Evolutionary conservation across 2,888 invertebrate genomes (phyloP).

Genomic region (Galeopsomyia nigrocyanea): DNA sequence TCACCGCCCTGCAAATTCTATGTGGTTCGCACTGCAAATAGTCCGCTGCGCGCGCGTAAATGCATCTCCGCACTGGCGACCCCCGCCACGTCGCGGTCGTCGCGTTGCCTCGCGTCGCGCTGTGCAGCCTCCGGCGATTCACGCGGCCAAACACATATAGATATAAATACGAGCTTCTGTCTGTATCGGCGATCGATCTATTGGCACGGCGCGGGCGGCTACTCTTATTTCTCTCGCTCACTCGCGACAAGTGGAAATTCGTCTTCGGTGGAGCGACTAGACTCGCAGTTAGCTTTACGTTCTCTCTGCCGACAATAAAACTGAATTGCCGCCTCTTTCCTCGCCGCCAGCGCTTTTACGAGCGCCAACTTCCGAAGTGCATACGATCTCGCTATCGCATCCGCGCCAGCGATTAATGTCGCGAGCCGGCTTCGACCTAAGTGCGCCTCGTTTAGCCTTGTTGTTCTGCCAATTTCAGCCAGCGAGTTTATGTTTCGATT

Average conservation of each 20-base stretch:
- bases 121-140: neutral
- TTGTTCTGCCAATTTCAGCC: neutral
- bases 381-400: neutral
- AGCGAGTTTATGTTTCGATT: conserved; percentile 4
- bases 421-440: neutral
- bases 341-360: conserved; percentile 31
- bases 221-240: conserved; percentile 39
- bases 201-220: conserved; percentile 10
- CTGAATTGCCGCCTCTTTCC: conserved; percentile 26
- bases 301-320: conserved; percentile 24
- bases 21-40: conserved; percentile 48
- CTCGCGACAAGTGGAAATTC: conserved; percentile 47
- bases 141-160: neutral
- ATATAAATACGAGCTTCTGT: neutral
- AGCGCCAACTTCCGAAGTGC: conserved; percentile 19
- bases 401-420: conserved; percentile 24
- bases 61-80: neutral
- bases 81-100: neutral
- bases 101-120: neutral
- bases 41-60: conserved; percentile 39
- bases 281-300: conserved; percentile 36
- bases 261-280: conserved; percentile 28
- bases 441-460: neutral
- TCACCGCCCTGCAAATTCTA: conserved; percentile 52
- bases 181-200: conserved; percentile 22